phyloP scores from a whole-genome alignment of 2,888 invertebrate genomes.

The Osedax frankpressi region DNA sequence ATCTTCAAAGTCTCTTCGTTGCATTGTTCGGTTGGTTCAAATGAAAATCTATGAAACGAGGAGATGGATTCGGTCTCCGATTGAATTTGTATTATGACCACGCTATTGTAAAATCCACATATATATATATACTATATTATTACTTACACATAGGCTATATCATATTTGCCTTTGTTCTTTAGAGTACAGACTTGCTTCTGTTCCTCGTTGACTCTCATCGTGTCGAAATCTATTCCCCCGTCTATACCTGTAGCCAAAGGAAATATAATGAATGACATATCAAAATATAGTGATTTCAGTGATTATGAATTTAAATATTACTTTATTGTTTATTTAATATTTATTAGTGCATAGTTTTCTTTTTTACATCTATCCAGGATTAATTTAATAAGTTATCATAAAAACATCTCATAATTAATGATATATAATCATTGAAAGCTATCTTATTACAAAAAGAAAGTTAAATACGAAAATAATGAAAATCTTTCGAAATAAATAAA shows the following conservation, averaged over 20 bases:
- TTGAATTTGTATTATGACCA: too few species aligned
- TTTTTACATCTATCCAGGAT: too few species aligned
- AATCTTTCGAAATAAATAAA: too few species aligned
- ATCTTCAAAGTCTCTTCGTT: constrained; percentile 36
- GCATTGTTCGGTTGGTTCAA: constrained; percentile 35
- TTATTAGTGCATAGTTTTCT: too few species aligned
- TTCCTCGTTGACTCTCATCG: constrained; percentile 43
- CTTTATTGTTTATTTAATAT: too few species aligned
- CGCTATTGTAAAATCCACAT: neutral
- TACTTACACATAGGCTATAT: constrained; percentile 43
- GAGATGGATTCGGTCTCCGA: too few species aligned
- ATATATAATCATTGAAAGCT: too few species aligned
- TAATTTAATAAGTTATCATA: too few species aligned
- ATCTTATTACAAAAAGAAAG: too few species aligned
- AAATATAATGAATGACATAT: neutral
- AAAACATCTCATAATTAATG: too few species aligned
- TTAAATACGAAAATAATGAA: too few species aligned
- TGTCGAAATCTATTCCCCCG: constrained; percentile 47
- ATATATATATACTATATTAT: neutral
- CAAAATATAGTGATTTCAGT: neutral
- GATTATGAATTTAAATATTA: constrained; percentile 8
- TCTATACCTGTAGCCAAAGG: constrained; percentile 34
- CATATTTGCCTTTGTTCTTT: constrained; percentile 48
- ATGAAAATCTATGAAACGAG: constrained; percentile 39
- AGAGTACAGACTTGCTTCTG: constrained; percentile 41